Base-by-base conservation (phyloP, 2,888 invertebrate species). In the Himalopsyche kuldschensis region DNA sequence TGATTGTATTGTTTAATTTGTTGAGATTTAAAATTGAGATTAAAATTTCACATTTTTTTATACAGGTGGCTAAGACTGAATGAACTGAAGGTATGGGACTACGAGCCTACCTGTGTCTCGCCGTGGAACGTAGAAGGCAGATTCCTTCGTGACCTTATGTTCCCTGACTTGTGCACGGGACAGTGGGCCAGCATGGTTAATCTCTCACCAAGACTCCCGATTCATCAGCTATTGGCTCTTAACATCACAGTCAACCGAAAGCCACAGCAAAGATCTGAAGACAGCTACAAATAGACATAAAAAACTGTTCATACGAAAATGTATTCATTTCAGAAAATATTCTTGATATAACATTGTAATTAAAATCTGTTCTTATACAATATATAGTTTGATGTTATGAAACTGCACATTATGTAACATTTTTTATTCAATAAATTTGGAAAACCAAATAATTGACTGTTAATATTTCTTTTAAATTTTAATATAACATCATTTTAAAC, bases 151-250 rank as follows among this genome's bases (percentile, higher is more conserved):
- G 94, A 94, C 83, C 91, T 96, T 87, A 93, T 94, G 83, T 95
- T 95, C 87, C 94, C 95, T 32, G 94, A 94, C 86, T 92, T 96
- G 0, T 96, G 96, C 88, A 92, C 95, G 4, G 95, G 95, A 0
- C 95, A 95, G 87, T 96, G 95, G 95, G 95, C 95, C 30, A 95
- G 95, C 87, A 95, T 95, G 95, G 92, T 94, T 46, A 94, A 94
- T 87, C 89, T 95, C 3, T 92, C 94, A 0, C 94, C 95, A 0
- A 90, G 95, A 75, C 88, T 95, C 17, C 94, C 95, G 0, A 90
- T 95, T 86, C 91, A 92, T 82, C 92, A 92, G 80, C 89, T 92
- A 0, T 86, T 92, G 32, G 91, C 92, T 3, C 89, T 92, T 11
- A 92, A 92, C 85, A 90, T 92, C 3, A 90, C 91, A 17, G 91